Conservation (phyloP, 2,113 vertebrate genomes). For the Platichthys flesus region DNA sequence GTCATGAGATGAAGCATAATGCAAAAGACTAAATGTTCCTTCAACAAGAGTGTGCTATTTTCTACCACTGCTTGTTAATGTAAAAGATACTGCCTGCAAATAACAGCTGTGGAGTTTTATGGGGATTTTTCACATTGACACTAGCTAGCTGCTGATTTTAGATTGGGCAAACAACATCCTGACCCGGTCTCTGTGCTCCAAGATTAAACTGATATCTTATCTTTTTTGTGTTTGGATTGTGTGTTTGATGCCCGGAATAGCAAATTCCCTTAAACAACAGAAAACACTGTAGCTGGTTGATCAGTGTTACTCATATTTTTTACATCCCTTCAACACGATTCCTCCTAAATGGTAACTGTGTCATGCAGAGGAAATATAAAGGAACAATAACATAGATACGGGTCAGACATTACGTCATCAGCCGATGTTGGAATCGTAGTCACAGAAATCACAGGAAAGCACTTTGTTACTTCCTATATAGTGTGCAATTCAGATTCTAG, state of each 20-base stretch:
- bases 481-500: too few relatives aligned
- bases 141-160: slow-evolving; percentile 7
- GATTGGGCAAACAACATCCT: slow-evolving; percentile 5
- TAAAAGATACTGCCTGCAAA: not conserved
- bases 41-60: not conserved
- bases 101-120: not conserved
- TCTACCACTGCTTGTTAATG: not conserved
- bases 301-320: not conserved
- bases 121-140: not conserved
- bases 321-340: not conserved
- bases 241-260: slow-evolving; percentile 27
- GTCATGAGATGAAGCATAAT: too few relatives aligned
- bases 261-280: slow-evolving; percentile 12
- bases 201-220: slow-evolving; percentile 40
- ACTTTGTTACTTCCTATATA: too few relatives aligned
- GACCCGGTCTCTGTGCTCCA: slow-evolving; percentile 1
- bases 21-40: too few relatives aligned
- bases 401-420: too few relatives aligned
- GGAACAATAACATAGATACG: too few relatives aligned
- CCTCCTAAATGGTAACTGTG: not conserved
- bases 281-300: slow-evolving; percentile 16
- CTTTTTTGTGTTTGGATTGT: not conserved
- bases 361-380: not conserved
- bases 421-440: too few relatives aligned
- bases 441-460: too few relatives aligned